Evolutionary conservation across 2,888 invertebrate species (phyloP), one percentile per base, ranked within the genome.

Genomic region (Rhagonycha fulva): DNA sequence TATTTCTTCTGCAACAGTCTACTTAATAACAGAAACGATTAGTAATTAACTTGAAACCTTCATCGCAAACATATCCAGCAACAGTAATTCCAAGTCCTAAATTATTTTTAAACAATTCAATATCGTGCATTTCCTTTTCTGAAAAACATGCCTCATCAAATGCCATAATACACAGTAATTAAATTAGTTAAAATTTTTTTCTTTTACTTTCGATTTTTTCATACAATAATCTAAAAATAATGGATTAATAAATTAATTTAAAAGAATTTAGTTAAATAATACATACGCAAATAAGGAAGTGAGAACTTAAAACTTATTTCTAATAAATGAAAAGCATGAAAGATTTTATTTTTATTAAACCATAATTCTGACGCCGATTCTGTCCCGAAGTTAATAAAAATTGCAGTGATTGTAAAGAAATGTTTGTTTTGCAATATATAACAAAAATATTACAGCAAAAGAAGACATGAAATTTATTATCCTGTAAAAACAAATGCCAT

Each of bases 11-110:
- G 89, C 67, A 90, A 78, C 76, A 82, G 77, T 80, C 69, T 78
- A 32, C 23, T 74, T 68, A 68, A 62, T 69, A 73, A 69, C 69
- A 70, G 28, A 68, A 68, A 24, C n/a, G 32, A 9, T 67, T 66
- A 24, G 12, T 70, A 60, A 47, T 14, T 19, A 63, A 47, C 32
- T 77, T 70, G 71, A 73, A 24, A 93, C 93, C 93, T 89, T 97
- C 97, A 87, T 98, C 97, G 88, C 98, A 98, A 62, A 98, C 98
- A 89, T 98, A 98, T 68, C 98, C 98, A 3, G 98, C 98, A 71
- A 98, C 97, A 3, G 98, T 98, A 82, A 98, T 98, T 67, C 98
- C 98, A 78, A 97, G 90, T 30, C 98, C 96, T 84, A 97, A 95
- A 76, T 95, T 94, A 89, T 98, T 98, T 88, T 98, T 98, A 84